Conservation (phyloP, 2,888 invertebrate genomes). For the Chrysodeixis includens region DNA sequence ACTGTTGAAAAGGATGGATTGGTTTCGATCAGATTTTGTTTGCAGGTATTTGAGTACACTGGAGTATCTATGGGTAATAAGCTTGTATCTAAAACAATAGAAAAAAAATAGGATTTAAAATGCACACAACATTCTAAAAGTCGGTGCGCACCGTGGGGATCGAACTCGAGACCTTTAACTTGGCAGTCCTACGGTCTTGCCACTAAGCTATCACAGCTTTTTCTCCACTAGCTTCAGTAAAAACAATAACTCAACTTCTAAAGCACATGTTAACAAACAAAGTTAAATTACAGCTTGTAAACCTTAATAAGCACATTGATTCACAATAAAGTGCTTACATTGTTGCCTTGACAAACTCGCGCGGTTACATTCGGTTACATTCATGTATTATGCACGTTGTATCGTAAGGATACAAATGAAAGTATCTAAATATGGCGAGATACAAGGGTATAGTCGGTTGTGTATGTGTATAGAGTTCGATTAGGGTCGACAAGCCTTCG, state of each 20-base stretch:
- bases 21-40: no score
- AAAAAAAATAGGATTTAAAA: no score
- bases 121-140: no score
- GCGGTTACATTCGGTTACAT: slow-evolving; percentile 23
- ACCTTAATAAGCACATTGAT: not conserved
- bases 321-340: slow-evolving; percentile 24
- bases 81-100: no score
- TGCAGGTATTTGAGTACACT: no score
- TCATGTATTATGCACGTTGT: slow-evolving; percentile 45
- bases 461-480: slow-evolving; percentile 79
- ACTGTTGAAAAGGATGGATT: no score
- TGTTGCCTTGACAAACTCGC: slow-evolving; percentile 10
- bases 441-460: slow-evolving; percentile 59
- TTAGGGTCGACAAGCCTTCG: slow-evolving; percentile 86
- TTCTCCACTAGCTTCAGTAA: not conserved
- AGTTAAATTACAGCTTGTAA: not conserved
- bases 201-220: no score
- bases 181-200: no score
- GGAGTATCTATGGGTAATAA: no score
- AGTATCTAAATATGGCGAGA: slow-evolving; percentile 57
- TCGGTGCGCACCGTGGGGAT: no score
- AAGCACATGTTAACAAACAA: not conserved
- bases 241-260: not conserved
- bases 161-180: no score
- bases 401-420: slow-evolving; percentile 53